Evolutionary conservation across 2,888 invertebrate species (phyloP), one percentile per base, ranked within the genome.

Genomic region (Caenorhabditis sp.): DNA sequence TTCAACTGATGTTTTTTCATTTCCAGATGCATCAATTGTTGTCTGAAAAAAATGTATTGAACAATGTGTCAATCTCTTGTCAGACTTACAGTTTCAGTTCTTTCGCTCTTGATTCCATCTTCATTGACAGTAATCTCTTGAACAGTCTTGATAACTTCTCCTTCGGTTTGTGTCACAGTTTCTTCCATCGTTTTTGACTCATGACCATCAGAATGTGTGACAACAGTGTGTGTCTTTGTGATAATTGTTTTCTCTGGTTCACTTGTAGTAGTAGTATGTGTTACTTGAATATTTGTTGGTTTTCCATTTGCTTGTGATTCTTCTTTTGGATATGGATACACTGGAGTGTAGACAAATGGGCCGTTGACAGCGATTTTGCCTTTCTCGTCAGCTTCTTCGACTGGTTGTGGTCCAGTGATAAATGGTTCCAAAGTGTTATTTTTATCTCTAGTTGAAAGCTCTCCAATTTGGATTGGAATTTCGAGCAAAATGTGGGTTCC

Each of bases 311-410:
- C 52, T 23, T 49, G 66, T 43, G 58, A 65, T 25, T 59, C 53
- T 20, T 67, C 56, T 23, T 67, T 49, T 53, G 69, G 74, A 63
- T 78, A 76, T 1, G 80, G 80, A 50, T 82, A 82, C 25, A 79
- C 70, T 52, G 82, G 82, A 1, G 80, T 82, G 69, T 80, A 82
- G 25, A 72, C 63, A 64, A 79, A 82, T 36, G 82, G 82, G 14
- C 82, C 82, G 26, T 78, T 77, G 20, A 82, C 70, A 4, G 82
- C 73, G 21, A 73, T 81, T 59, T 76, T 79, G 31, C 75, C 78
- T 14, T 67, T 69, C 54, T 82, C 82, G n/a, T 81, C 75, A 17
- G 73, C 59, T 26, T 82, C 82, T 57, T 78, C 79, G n/a, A 82
- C 73, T 27, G 80, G 75, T 57, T 81, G 81, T 31, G 81, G 64